Conservation (phyloP, 2,797 vertebrate species). For the Momotus momota region DNA sequence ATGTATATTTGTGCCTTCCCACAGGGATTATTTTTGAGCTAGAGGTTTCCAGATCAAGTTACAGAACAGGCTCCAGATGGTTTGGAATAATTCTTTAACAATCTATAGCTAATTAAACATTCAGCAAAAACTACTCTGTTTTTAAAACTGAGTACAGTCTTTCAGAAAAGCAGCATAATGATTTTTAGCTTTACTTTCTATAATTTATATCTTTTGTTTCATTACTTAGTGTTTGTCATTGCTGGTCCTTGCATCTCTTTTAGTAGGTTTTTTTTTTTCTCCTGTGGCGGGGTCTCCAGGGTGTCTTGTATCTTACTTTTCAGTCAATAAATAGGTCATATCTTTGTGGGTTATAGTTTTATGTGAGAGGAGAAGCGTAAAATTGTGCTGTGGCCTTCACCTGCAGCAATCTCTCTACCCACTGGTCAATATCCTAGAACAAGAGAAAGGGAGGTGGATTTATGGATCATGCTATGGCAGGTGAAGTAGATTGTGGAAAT, state of each 20-base stretch:
- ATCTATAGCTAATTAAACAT: constrained; percentile 74
- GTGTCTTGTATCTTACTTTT: not conserved
- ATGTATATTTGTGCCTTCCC: not conserved
- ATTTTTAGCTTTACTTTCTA: constrained; percentile 44
- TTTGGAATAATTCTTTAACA: constrained; percentile 69
- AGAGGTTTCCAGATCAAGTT: constrained; percentile 56
- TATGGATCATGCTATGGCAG: not conserved
- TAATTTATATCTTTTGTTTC: not conserved
- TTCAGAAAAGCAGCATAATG: constrained; percentile 59
- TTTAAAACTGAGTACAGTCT: constrained; percentile 50
- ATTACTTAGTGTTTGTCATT: not conserved
- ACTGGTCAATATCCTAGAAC: not conserved
- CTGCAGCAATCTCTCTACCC: not conserved
- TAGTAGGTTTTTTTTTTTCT: not conserved
- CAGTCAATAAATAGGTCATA: not conserved
- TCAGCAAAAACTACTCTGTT: constrained; percentile 49
- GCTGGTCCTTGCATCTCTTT: not conserved
- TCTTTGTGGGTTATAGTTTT: not conserved
- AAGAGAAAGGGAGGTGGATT: not conserved
- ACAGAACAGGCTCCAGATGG: constrained; percentile 73
- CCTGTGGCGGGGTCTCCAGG: not conserved
- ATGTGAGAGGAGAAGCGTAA: not conserved
- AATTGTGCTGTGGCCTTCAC: not conserved
- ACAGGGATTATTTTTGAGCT: constrained; percentile 37
- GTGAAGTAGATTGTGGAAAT: not conserved